These are phyloP conservation scores for Laspeyria flexula DNA, from an alignment of 2,888 invertebrate species.

Conservation along the genomic window DNA sequence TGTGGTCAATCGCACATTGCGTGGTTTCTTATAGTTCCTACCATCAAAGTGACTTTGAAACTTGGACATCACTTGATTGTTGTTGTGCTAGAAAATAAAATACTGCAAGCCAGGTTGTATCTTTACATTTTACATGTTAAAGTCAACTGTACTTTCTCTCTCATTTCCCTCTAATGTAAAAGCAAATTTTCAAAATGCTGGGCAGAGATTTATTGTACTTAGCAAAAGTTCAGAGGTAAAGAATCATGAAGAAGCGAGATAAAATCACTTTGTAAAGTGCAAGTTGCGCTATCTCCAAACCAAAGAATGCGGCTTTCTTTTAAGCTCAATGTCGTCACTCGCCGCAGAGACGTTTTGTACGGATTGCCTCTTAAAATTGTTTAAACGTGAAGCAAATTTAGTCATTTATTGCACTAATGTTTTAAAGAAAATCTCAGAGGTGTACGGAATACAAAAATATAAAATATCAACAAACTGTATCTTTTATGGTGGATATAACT, in stretches of 20 bases:
- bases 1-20: conserved; percentile 73
- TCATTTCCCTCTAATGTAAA: too few relatives aligned
- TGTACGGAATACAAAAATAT: neutral
- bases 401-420: neutral
- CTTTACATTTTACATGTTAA: too few relatives aligned
- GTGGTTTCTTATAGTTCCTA: conserved; percentile 61
- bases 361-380: neutral
- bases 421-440: neutral
- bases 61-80: conserved; percentile 35
- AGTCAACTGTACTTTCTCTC: too few relatives aligned
- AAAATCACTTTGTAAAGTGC: conserved; percentile 43
- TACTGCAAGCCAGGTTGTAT: too few relatives aligned
- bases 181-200: neutral
- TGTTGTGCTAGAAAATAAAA: conserved; percentile 15
- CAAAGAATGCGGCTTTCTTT: conserved; percentile 42
- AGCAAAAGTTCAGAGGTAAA: conserved; percentile 31
- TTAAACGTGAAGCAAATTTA: neutral
- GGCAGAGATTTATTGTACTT: neutral
- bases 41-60: conserved; percentile 62
- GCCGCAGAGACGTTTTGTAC: conserved; percentile 14
- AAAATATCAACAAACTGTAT: neutral
- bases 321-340: conserved; percentile 38
- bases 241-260: conserved; percentile 37
- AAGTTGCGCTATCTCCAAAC: conserved; percentile 30
- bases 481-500: too few relatives aligned